phyloP scores from a whole-genome alignment of 2,797 vertebrate genomes.

The Sciurus vulgaris region DNA sequence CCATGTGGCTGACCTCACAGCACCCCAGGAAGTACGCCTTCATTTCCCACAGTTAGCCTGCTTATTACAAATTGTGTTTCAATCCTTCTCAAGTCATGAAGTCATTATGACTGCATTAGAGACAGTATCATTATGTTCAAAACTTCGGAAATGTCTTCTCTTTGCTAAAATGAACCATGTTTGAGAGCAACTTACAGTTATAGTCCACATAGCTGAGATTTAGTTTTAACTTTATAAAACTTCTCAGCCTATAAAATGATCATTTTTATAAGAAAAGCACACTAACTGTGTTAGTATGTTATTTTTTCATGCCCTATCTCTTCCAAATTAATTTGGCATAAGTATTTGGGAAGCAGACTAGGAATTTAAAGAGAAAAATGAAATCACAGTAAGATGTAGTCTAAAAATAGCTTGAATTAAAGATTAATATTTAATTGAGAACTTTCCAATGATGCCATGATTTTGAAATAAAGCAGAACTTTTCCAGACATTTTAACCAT shows the following conservation, averaged over 20 bases:
- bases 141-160: background rate
- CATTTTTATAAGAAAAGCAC: background rate
- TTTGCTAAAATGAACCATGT: background rate
- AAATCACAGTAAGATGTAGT: constrained; percentile 64
- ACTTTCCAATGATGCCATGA: constrained; percentile 49
- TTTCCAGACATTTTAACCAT: constrained; percentile 73
- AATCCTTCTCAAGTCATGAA: background rate
- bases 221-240: constrained; percentile 66
- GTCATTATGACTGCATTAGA: background rate
- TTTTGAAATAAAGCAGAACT: constrained; percentile 74
- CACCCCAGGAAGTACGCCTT: background rate
- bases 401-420: constrained; percentile 68
- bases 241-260: constrained; percentile 17
- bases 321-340: constrained; percentile 70
- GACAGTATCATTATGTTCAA: background rate
- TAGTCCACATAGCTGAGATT: constrained; percentile 2
- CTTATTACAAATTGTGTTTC: background rate
- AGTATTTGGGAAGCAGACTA: constrained; percentile 63
- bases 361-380: constrained; percentile 73
- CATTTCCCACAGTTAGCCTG: constrained; percentile 2
- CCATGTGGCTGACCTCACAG: background rate
- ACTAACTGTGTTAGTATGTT: background rate
- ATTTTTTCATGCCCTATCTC: constrained; percentile 28
- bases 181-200: constrained; percentile 53
- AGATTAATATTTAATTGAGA: constrained; percentile 60